These are phyloP conservation scores for Drosophila recens DNA, from an alignment of 2,888 invertebrate genomes.

Conservation along the genomic window DNA sequence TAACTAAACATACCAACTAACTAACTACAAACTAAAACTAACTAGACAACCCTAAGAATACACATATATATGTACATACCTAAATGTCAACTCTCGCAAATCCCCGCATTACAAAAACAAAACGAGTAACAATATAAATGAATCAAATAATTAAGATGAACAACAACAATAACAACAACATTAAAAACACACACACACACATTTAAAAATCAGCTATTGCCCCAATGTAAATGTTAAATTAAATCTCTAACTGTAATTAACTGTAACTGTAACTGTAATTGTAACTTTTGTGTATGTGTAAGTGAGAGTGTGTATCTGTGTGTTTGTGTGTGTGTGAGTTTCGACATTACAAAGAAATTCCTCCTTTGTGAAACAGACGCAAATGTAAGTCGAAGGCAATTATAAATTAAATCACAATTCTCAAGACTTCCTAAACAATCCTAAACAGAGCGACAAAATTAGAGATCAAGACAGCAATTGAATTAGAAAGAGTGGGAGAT, in stretches of 20 bases:
- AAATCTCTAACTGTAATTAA: constrained; percentile 23
- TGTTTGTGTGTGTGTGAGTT: constrained; percentile 20
- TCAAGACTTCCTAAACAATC: constrained; percentile 26
- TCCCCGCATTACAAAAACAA: constrained; percentile 62
- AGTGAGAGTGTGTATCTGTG: constrained; percentile 2
- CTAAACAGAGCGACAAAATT: not conserved
- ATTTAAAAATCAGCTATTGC: constrained; percentile 31
- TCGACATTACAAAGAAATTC: constrained; percentile 20
- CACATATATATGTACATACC: constrained; percentile 44
- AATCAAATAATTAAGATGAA: not conserved
- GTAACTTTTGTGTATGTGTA: constrained; percentile 6
- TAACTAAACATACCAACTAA: constrained; percentile 38
- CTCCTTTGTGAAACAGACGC: not conserved
- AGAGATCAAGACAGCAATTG: not conserved
- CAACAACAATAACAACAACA: too few species aligned
- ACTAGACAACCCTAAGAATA: constrained; percentile 56
- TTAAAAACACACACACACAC: not conserved
- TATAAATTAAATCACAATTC: constrained; percentile 23
- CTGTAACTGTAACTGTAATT: constrained; percentile 29
- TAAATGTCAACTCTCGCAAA: constrained; percentile 63
- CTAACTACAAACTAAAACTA: constrained; percentile 44
- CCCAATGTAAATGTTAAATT: constrained; percentile 48
- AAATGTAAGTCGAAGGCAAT: constrained; percentile 45
- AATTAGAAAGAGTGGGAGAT: not conserved
- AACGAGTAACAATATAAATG: constrained; percentile 5